These are phyloP conservation scores for Drosophila kurseongensis DNA, from an alignment of 1,140 invertebrate species.

Conservation along the genomic window DNA sequence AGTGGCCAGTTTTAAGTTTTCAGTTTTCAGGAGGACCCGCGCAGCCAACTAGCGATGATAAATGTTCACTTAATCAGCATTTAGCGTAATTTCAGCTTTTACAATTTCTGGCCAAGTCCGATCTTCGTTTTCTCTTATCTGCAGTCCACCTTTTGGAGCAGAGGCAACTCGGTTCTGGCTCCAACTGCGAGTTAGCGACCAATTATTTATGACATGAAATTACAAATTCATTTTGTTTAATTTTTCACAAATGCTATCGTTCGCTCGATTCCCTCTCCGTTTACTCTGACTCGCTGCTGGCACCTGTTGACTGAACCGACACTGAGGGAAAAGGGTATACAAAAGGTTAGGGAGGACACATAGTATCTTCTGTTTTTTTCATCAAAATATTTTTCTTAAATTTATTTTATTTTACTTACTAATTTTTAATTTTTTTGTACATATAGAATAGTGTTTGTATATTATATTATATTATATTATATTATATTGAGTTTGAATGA, in stretches of 20 bases:
- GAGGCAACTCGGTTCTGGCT: slow-evolving; percentile 25
- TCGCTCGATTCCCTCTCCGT: slow-evolving; percentile 2
- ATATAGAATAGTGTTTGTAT: too few relatives aligned
- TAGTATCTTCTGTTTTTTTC: too few relatives aligned
- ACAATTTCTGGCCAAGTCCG: slow-evolving; percentile 59
- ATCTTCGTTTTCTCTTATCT: slow-evolving; percentile 40
- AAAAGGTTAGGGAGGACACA: not conserved
- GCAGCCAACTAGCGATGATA: slow-evolving; percentile 78
- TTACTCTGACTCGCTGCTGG: not conserved
- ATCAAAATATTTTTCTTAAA: too few relatives aligned
- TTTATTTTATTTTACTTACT: too few relatives aligned
- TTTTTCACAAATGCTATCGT: slow-evolving; percentile 76
- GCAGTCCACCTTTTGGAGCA: slow-evolving; percentile 44
- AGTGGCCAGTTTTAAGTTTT: slow-evolving; percentile 6
- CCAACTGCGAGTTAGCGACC: slow-evolving; percentile 74
- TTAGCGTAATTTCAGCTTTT: slow-evolving; percentile 84
- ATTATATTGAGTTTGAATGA: too few relatives aligned
- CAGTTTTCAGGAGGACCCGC: slow-evolving; percentile 6
- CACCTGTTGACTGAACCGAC: slow-evolving; percentile 55
- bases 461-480: too few relatives aligned
- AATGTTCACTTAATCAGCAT: slow-evolving; percentile 84
- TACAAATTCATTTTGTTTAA: slow-evolving; percentile 85
- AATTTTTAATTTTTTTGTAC: too few relatives aligned
- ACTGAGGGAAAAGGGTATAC: slow-evolving; percentile 1
- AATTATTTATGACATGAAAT: slow-evolving; percentile 85